Evolutionary conservation across 2,113 vertebrate species (phyloP).

Genomic region (Siniperca chuatsi): DNA sequence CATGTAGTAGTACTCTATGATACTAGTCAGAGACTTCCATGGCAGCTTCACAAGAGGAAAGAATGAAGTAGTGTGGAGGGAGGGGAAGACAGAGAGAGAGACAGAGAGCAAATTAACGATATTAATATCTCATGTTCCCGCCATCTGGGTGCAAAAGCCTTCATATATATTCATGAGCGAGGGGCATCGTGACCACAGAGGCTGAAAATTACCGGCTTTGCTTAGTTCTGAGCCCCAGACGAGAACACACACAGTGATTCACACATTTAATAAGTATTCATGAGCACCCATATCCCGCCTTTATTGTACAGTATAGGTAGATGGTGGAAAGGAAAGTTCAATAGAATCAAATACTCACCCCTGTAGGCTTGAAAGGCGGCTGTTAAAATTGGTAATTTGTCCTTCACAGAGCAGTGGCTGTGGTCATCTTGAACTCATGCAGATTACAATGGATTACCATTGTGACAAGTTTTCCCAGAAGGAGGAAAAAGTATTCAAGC

Average conservation of each 20-base stretch:
- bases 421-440: constrained; percentile 14
- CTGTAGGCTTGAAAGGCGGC: neutral
- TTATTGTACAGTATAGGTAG: constrained; percentile 31
- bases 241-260: constrained; percentile 50
- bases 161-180: constrained; percentile 72
- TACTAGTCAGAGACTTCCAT: constrained; percentile 98
- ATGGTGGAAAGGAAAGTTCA: constrained; percentile 21
- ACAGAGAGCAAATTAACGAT: constrained; percentile 67
- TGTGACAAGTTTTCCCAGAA: neutral
- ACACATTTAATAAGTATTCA: constrained; percentile 71
- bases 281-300: constrained; percentile 51
- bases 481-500: neutral
- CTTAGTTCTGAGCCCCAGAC: constrained; percentile 34
- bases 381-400: constrained; percentile 31
- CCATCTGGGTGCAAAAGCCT: constrained; percentile 61
- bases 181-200: constrained; percentile 53
- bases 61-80: neutral
- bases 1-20: constrained; percentile 99
- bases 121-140: constrained; percentile 76
- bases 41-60: constrained; percentile 88
- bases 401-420: constrained; percentile 21
- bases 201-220: constrained; percentile 52
- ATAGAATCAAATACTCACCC: constrained; percentile 12
- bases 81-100: neutral
- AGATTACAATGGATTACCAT: constrained; percentile 27